Percentiles rank a stretch among this genome's conserved stretches.
Conservation (phyloP, 2,113 vertebrate genomes). For the Anolis carolinensis region DNA sequence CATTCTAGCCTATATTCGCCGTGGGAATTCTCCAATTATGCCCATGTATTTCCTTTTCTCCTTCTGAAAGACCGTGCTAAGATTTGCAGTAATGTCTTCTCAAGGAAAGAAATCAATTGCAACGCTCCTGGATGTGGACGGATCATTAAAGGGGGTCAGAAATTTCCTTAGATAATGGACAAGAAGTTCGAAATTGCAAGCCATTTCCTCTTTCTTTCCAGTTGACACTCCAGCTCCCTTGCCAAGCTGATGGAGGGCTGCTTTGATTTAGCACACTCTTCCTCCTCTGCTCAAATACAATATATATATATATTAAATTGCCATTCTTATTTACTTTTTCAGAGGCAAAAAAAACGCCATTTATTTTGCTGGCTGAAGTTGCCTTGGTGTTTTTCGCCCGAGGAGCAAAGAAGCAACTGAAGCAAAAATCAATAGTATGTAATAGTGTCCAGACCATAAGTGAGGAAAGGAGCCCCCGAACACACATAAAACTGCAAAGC, state of each 20-base stretch:
- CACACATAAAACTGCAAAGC: background rate
- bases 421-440: background rate
- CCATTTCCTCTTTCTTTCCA: background rate
- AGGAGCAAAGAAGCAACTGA: background rate
- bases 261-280: background rate
- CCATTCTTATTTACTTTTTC: background rate
- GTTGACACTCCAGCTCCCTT: background rate
- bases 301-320: background rate
- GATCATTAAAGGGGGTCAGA: background rate
- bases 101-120: background rate
- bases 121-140: conserved; percentile 10
- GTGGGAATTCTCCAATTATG: conserved; percentile 22
- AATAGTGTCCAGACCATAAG: background rate
- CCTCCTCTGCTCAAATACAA: background rate
- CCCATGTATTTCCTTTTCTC: background rate
- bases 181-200: background rate
- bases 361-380: background rate
- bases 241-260: background rate
- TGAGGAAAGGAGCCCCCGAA: background rate
- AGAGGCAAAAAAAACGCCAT: background rate
- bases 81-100: conserved; percentile 8
- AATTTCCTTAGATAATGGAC: background rate
- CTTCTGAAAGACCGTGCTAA: background rate
- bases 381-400: background rate
- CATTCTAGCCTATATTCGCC: background rate